phyloP scores from a whole-genome alignment of 2,797 vertebrate species.

The Semotilus atromaculatus region DNA sequence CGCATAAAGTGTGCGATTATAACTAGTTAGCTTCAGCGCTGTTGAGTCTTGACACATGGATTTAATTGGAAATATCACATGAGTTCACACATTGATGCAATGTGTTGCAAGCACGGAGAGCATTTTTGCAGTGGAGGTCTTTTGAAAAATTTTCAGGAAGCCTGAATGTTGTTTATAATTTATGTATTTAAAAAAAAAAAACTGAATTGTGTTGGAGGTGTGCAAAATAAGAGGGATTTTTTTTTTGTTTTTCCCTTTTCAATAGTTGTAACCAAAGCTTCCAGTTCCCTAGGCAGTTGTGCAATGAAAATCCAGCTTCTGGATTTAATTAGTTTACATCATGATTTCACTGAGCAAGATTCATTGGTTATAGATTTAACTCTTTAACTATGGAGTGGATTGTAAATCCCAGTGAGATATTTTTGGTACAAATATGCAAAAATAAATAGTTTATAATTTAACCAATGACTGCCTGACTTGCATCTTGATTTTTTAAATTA shows the following conservation, averaged over 20 bases:
- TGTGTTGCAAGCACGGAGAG: constrained; percentile 26
- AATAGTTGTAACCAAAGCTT: constrained; percentile 39
- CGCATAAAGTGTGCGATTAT: constrained; percentile 7
- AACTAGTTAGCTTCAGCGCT: constrained; percentile 43
- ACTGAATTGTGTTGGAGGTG: constrained; percentile 7
- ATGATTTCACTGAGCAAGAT: constrained; percentile 45
- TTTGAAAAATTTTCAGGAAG: constrained; percentile 30
- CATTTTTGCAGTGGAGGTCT: neutral
- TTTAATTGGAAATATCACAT: constrained; percentile 52
- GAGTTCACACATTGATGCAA: constrained; percentile 38
- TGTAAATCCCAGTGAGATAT: constrained; percentile 33
- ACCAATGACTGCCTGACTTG: constrained; percentile 18
- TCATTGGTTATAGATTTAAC: constrained; percentile 52
- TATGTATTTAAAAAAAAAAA: neutral
- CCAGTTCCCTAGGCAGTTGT: constrained; percentile 41
- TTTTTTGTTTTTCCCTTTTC: constrained; percentile 13
- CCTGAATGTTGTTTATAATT: constrained; percentile 40
- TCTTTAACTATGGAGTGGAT: constrained; percentile 27
- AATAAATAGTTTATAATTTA: constrained; percentile 52
- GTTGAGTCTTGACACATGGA: constrained; percentile 36
- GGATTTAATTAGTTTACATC: constrained; percentile 60
- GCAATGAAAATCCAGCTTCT: constrained; percentile 40
- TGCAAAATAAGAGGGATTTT: neutral
- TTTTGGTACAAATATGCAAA: constrained; percentile 47
- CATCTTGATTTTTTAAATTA: neutral